These are phyloP conservation scores for Zoanthus gigantus DNA, from an alignment of 92 coral and sea anemone species.

Conservation along the genomic window DNA sequence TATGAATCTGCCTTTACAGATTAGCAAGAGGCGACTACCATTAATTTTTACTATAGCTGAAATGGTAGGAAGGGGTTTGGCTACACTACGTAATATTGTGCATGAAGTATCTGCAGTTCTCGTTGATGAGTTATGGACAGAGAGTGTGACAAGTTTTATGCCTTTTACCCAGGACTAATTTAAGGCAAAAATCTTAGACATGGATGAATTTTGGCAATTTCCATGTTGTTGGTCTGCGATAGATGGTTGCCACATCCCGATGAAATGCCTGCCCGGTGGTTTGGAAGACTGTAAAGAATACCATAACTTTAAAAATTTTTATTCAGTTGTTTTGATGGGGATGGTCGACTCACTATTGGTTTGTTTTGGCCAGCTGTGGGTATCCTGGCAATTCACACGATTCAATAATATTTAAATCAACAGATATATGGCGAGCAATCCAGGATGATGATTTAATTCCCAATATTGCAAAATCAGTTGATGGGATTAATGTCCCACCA, in stretches of 20 bases:
- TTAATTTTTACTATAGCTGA: too few relatives aligned
- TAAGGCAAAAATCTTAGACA: background rate
- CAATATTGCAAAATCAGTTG: background rate
- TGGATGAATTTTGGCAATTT: too few relatives aligned
- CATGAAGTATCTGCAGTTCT: slow-evolving; percentile 16
- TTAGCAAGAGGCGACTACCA: background rate
- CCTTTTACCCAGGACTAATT: slow-evolving; percentile 3
- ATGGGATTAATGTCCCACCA: background rate
- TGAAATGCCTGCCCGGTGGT: background rate
- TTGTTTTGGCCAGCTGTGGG: background rate
- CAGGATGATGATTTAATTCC: background rate
- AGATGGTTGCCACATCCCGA: slow-evolving; percentile 20
- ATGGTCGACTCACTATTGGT: background rate
- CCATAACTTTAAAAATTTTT: too few relatives aligned
- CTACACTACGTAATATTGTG: background rate
- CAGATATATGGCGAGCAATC: slow-evolving; percentile 46
- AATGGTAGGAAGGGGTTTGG: background rate
- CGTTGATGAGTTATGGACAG: slow-evolving; percentile 8
- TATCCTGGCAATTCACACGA: slow-evolving; percentile 50
- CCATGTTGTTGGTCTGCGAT: background rate
- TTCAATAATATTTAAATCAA: slow-evolving; percentile 57
- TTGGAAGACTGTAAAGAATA: background rate
- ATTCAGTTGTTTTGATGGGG: background rate
- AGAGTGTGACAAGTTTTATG: slow-evolving; percentile 1
- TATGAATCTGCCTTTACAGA: background rate